These are phyloP conservation scores for Callaeas wilsoni DNA, from an alignment of 2,113 vertebrate genomes.

Conservation along the genomic window DNA sequence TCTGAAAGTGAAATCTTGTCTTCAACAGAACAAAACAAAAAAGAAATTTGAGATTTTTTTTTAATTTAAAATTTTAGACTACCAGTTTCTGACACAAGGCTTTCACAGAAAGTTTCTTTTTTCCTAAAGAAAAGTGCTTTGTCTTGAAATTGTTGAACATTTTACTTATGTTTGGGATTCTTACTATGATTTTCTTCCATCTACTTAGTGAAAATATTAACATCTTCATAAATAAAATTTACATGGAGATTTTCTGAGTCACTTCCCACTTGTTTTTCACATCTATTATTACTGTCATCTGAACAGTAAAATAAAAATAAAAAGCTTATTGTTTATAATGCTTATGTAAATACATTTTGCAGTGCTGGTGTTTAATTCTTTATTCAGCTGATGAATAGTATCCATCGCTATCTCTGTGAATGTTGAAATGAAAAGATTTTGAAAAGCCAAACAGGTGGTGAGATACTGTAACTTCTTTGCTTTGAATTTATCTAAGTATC, in stretches of 20 bases:
- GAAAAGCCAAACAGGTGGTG: background rate
- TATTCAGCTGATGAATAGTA: slow-evolving; percentile 9
- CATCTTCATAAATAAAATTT: background rate
- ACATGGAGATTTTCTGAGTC: background rate
- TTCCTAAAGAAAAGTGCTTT: background rate
- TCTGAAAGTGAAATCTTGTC: background rate
- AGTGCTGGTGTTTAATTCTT: background rate
- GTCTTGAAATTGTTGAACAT: background rate
- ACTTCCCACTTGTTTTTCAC: background rate
- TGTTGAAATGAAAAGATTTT: slow-evolving; percentile 1
- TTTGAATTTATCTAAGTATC: background rate
- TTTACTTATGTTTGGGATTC: background rate
- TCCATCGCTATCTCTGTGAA: background rate
- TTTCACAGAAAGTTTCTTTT: background rate
- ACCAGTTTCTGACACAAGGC: background rate
- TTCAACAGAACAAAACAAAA: background rate
- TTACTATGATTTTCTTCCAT: background rate
- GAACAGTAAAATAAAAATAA: background rate
- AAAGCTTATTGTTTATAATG: background rate
- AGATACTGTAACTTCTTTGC: background rate
- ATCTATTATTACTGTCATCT: background rate
- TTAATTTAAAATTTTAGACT: background rate
- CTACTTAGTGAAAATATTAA: background rate
- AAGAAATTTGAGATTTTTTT: background rate
- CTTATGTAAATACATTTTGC: background rate